Evolutionary conservation across 2,113 vertebrate genomes (phyloP).

Genomic region (Climacteris rufus): DNA sequence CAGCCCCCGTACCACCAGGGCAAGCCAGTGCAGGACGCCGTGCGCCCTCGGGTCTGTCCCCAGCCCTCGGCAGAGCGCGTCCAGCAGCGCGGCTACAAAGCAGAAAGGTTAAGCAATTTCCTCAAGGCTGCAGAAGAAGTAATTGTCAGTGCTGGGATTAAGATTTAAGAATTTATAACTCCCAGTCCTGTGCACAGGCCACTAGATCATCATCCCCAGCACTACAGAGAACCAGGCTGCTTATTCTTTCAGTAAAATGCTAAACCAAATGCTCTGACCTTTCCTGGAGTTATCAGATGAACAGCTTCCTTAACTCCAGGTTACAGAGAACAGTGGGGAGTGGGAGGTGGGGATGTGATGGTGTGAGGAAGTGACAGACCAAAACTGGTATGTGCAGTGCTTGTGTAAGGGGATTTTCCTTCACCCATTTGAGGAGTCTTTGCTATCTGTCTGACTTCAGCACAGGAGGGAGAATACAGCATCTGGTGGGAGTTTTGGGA

Average conservation of each 20-base stretch:
- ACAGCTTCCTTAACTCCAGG: background rate
- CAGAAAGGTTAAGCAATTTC: slow-evolving; percentile 43
- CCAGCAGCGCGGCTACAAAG: too few relatives aligned
- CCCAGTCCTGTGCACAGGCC: background rate
- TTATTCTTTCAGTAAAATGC: slow-evolving; percentile 26
- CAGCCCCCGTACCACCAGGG: too few relatives aligned
- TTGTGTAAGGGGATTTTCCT: background rate
- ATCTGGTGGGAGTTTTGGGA: background rate
- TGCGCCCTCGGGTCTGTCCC: too few relatives aligned
- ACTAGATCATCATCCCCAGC: background rate
- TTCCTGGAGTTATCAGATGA: slow-evolving; percentile 5
- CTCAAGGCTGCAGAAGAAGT: background rate
- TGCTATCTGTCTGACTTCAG: background rate
- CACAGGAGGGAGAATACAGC: background rate
- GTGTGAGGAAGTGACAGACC: background rate
- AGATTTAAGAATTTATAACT: slow-evolving; percentile 44
- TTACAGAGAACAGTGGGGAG: background rate
- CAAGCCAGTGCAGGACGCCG: too few relatives aligned
- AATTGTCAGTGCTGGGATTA: slow-evolving; percentile 37
- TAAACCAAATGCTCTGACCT: slow-evolving; percentile 19
- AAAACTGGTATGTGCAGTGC: background rate
- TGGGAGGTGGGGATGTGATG: background rate
- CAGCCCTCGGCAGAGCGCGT: too few relatives aligned
- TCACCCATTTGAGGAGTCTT: background rate
- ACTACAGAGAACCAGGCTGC: slow-evolving; percentile 3